These are phyloP conservation scores for Eumeta japonica DNA, from an alignment of 1,140 invertebrate genomes.

Conservation along the genomic window DNA sequence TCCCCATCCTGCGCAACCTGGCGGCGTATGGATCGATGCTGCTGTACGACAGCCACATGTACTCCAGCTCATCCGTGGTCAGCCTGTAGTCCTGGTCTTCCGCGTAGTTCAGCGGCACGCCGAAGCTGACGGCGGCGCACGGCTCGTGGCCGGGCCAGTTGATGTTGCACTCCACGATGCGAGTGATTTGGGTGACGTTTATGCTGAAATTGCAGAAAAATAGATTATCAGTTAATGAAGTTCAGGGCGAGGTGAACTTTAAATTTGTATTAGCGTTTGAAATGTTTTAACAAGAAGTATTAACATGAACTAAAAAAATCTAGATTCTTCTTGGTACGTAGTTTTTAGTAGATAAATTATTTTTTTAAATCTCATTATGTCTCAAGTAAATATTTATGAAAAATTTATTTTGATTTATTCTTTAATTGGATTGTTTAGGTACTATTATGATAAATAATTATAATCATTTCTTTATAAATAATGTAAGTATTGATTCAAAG, in stretches of 20 bases:
- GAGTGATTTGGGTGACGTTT: conserved; percentile 29
- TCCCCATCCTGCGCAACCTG: conserved; percentile 23
- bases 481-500: too few species aligned
- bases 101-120: conserved; percentile 25
- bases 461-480: too few species aligned
- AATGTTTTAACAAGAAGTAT: background rate
- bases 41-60: conserved; percentile 32
- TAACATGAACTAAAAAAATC: too few species aligned
- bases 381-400: conserved; percentile 6
- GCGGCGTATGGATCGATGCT: conserved; percentile 17
- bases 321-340: too few species aligned
- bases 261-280: background rate
- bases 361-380: too few species aligned
- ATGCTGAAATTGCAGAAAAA: conserved; percentile 21
- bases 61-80: conserved; percentile 23
- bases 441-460: too few species aligned
- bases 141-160: conserved; percentile 36
- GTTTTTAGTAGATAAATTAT: too few species aligned
- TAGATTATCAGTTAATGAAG: too few species aligned
- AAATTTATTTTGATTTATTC: conserved; percentile 11
- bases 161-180: conserved; percentile 28
- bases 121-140: conserved; percentile 33
- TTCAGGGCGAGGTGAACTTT: too few species aligned
- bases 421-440: too few species aligned
- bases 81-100: conserved; percentile 19